Evolutionary conservation across 2,797 vertebrate species (phyloP).

Genomic region (Catostomus latipinnis): DNA sequence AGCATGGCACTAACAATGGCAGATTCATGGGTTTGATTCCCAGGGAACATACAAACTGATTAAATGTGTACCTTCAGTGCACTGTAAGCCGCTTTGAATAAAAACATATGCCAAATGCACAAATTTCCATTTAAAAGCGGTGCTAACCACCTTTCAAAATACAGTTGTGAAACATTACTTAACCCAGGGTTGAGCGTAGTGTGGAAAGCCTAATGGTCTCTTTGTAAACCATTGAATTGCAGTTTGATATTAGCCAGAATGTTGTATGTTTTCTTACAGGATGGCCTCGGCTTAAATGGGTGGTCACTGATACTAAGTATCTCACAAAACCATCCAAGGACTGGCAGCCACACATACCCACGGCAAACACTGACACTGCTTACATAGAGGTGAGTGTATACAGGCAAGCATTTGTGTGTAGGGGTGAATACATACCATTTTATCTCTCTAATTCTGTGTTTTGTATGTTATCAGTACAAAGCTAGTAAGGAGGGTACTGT

Average conservation of each 20-base stretch:
- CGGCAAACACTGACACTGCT: conserved; percentile 85
- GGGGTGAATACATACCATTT: background rate
- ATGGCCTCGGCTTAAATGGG: conserved; percentile 93
- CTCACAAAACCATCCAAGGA: conserved; percentile 86
- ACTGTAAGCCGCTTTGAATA: no score
- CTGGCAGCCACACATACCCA: conserved; percentile 88
- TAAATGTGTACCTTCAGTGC: no score
- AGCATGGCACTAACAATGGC: no score
- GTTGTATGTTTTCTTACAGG: conserved; percentile 73
- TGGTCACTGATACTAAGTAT: conserved; percentile 84
- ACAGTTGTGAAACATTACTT: no score
- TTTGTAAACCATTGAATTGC: background rate
- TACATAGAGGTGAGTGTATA: conserved; percentile 83
- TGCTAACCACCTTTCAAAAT: no score
- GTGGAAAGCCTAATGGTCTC: no score
- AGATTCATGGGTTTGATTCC: no score
- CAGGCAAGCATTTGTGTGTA: background rate
- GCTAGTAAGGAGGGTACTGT: conserved; percentile 90
- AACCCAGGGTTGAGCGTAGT: no score
- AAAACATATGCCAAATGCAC: no score
- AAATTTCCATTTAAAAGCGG: no score
- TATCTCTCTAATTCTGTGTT: conserved; percentile 14
- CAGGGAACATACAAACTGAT: no score
- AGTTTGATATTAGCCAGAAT: background rate
- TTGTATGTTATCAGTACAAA: conserved; percentile 79